These are phyloP conservation scores for Propithecus deckenii DNA, from an alignment of 2,797 vertebrate genomes.

Conservation along the genomic window DNA sequence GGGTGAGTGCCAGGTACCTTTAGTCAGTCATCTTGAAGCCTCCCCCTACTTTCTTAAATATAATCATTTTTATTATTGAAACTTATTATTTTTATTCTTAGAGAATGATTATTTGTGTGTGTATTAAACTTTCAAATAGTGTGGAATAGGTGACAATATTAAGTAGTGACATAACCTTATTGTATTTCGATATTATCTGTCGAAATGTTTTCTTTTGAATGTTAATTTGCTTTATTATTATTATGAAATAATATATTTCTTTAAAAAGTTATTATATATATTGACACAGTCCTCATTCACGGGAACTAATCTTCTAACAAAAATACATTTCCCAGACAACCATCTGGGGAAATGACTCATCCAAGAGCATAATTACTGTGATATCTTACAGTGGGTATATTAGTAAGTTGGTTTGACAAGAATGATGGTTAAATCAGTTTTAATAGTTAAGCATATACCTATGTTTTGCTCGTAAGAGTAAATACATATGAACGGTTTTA, in stretches of 20 bases:
- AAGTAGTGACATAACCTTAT: background rate
- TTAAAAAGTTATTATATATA: background rate
- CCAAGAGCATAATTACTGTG: background rate
- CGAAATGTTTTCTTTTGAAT: background rate
- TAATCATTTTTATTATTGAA: background rate
- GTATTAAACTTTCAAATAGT: slow-evolving; percentile 18
- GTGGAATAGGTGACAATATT: background rate
- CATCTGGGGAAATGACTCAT: background rate
- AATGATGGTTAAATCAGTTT: background rate
- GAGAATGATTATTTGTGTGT: background rate
- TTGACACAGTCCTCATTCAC: background rate
- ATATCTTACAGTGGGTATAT: background rate
- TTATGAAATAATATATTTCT: background rate
- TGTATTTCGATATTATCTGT: background rate
- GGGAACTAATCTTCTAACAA: background rate
- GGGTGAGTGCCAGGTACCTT: background rate
- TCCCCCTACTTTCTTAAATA: background rate
- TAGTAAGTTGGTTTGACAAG: background rate
- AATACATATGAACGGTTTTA: background rate
- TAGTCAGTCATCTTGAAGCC: background rate
- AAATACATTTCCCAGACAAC: background rate
- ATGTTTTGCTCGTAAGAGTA: background rate
- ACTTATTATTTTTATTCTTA: background rate
- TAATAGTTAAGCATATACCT: background rate
- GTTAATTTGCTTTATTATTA: background rate